A percentile compares a stretch with the other conserved stretches of the same genome.
These are phyloP conservation scores for Synergus itoensis DNA, from an alignment of 2,888 invertebrate species.

Conservation along the genomic window DNA sequence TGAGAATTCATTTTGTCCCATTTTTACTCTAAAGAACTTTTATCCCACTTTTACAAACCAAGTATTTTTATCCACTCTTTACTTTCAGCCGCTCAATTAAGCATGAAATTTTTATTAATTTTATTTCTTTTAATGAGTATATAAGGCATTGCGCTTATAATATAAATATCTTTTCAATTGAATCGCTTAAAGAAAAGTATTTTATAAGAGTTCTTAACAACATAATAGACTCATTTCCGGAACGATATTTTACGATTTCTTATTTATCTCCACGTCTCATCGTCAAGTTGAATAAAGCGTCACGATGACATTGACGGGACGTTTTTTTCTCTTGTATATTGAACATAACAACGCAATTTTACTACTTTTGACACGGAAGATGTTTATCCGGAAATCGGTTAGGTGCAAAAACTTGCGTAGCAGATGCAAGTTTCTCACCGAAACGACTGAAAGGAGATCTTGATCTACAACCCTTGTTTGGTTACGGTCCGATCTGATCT, in stretches of 20 bases:
- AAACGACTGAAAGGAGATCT: conserved; percentile 52
- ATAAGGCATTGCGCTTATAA: background rate
- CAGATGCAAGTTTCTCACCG: conserved; percentile 56
- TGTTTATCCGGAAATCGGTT: conserved; percentile 53
- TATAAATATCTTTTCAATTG: background rate
- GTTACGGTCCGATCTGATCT: conserved; percentile 32
- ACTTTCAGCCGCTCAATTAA: too few relatives aligned
- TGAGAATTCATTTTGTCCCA: too few relatives aligned
- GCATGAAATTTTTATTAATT: background rate
- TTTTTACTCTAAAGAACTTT: too few relatives aligned
- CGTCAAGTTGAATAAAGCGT: conserved; percentile 7
- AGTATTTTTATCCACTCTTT: too few relatives aligned
- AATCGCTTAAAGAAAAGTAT: background rate
- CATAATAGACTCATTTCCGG: conserved; percentile 30
- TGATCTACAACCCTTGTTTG: conserved; percentile 51
- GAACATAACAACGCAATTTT: conserved; percentile 54
- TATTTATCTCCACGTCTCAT: conserved; percentile 23
- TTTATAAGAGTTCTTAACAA: background rate
- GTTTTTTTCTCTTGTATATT: conserved; percentile 41
- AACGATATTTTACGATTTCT: conserved; percentile 1
- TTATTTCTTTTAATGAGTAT: background rate
- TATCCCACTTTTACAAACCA: too few relatives aligned
- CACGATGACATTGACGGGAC: background rate
- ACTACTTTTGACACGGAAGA: conserved; percentile 47
- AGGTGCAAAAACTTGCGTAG: conserved; percentile 50